These are phyloP conservation scores for Drosophila eugracilis DNA, from an alignment of 1,140 invertebrate genomes.

Conservation along the genomic window DNA sequence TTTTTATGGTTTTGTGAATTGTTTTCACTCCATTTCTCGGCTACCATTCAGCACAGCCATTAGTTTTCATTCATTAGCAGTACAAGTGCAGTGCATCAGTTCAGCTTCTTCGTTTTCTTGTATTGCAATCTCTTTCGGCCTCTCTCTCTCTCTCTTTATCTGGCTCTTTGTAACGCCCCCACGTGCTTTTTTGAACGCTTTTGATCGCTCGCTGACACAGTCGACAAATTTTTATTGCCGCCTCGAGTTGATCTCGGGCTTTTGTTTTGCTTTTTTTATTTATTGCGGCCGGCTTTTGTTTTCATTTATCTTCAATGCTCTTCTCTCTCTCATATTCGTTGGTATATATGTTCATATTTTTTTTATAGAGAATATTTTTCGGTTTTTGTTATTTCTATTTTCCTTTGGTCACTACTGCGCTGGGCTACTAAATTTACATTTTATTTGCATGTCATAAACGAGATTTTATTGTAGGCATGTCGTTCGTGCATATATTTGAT, in stretches of 20 bases:
- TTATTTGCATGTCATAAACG: conserved; percentile 72
- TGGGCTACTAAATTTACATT: conserved; percentile 69
- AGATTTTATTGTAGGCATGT: conserved; percentile 38
- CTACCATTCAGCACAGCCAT: conserved; percentile 33
- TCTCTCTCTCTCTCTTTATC: conserved; percentile 20
- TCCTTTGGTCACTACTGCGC: conserved; percentile 23
- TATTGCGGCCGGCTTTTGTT: conserved; percentile 65
- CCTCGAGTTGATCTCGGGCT: conserved; percentile 41
- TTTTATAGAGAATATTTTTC: conserved; percentile 25
- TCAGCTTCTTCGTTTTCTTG: conserved; percentile 27
- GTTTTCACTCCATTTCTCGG: conserved; percentile 42
- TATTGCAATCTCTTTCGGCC: conserved; percentile 18
- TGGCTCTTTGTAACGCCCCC: conserved; percentile 45
- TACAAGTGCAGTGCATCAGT: conserved; percentile 39
- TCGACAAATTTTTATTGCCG: conserved; percentile 55
- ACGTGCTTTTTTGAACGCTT: conserved; percentile 37
- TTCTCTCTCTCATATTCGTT: conserved; percentile 15
- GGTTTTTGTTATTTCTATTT: conserved; percentile 34
- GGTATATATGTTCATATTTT: not conserved
- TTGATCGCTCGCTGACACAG: conserved; percentile 46
- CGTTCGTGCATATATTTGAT: conserved; percentile 36
- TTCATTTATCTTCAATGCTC: conserved; percentile 33
- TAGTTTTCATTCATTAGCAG: conserved; percentile 43
- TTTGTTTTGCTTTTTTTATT: conserved; percentile 56
- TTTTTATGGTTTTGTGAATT: conserved; percentile 15